Evolutionary conservation across 2,113 vertebrate species (phyloP), one percentile per base, ranked within the genome.

Genomic region (Strigops habroptila): DNA sequence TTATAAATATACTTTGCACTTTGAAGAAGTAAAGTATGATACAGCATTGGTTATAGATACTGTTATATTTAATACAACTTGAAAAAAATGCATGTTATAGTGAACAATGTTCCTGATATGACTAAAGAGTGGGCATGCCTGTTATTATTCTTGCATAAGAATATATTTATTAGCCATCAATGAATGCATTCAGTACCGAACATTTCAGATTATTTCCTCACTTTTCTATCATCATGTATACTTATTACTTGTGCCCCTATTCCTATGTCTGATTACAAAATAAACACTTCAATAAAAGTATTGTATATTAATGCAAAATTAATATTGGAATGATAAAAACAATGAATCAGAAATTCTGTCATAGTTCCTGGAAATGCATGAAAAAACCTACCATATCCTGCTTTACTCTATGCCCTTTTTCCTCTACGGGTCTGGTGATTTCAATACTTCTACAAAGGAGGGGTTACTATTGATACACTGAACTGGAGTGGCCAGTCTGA

Each of bases 401-500:
- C 5, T 91, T 90, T 64, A 59, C 19, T 67, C 44, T 22, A n/a
- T 2, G 16, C 3, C 1, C 4, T 64, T 87, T 74, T 31, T 1
- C 7, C 21, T 2, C 4, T 71, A 49, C 39, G 23, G 28, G 46
- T 49, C 4, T 17, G 2, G 0, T 37, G 9, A 64, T 60, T 86
- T 69, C 12, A 43, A 9, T 60, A 88, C 10, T 68, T 39, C 28
- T 59, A 17, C 60, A 49, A 83, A 62, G 13, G 33, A 55, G 4
- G 2, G 3, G 1, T 48, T 86, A 21, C 41, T 39, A 17, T 11
- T 27, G 1, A 0, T 52, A 23, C 1, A 5, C 53, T 43, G 37
- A 87, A 75, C 8, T 53, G 5, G 12, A 88, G 16, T 43, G 9
- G 88, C 13, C 21, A 53, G 18, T 84, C 23, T 59, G 24, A 49